phyloP scores from a whole-genome alignment of 2,888 invertebrate genomes.

The Drosophila demipolita region DNA sequence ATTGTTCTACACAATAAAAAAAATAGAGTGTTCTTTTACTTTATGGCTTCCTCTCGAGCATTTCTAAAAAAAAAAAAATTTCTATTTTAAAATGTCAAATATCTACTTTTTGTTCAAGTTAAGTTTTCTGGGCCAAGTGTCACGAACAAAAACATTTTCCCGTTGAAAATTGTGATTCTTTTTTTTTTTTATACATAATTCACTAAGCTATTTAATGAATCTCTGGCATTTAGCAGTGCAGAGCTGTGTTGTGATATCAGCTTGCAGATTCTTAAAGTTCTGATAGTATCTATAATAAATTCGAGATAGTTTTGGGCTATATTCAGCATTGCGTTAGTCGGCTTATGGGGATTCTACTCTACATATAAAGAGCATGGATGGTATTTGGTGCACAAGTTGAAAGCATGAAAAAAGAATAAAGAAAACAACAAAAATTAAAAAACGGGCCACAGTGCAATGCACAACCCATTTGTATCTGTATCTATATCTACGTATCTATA shows the following conservation, averaged over 20 bases:
- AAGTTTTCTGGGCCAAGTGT: not conserved
- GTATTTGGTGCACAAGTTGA: slow-evolving; percentile 71
- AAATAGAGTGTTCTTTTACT: not conserved
- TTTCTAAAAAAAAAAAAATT: too few species aligned
- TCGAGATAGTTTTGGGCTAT: slow-evolving; percentile 5
- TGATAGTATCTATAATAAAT: not conserved
- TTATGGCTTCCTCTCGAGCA: slow-evolving; percentile 7
- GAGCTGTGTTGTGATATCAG: not conserved
- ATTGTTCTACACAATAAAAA: not conserved
- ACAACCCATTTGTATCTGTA: slow-evolving; percentile 37
- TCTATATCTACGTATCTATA: slow-evolving; percentile 25
- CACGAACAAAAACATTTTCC: not conserved
- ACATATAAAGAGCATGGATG: slow-evolving; percentile 49
- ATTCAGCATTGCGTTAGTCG: not conserved
- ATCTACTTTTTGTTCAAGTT: not conserved
- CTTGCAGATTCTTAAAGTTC: not conserved
- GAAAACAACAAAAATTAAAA: slow-evolving; percentile 1
- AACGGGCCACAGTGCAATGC: slow-evolving; percentile 44
- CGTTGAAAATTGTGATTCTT: not conserved
- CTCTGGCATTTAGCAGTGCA: not conserved
- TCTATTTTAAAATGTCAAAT: not conserved
- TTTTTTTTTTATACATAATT: not conserved
- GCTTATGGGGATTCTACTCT: slow-evolving; percentile 14
- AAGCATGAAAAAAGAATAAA: slow-evolving; percentile 15
- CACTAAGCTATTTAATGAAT: not conserved